These are phyloP conservation scores for Cantharis nigra DNA, from an alignment of 2,888 invertebrate genomes.

Conservation along the genomic window DNA sequence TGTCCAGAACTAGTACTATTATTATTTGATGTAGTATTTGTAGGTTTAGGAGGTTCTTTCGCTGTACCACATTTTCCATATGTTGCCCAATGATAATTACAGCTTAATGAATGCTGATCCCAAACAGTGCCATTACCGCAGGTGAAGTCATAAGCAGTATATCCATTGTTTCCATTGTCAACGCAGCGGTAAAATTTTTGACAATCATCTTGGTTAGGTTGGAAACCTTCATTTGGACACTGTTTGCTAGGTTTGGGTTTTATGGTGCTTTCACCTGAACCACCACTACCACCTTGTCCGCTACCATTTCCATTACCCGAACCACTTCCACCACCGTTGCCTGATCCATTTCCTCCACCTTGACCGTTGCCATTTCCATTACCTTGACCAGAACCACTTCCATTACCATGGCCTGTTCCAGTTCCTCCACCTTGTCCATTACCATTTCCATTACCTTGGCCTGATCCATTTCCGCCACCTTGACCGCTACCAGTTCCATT, in stretches of 20 bases:
- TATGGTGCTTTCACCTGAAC: not conserved
- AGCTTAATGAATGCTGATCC: slow-evolving; percentile 21
- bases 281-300: not conserved
- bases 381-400: not conserved
- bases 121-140: slow-evolving; percentile 62
- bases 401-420: not conserved
- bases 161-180: slow-evolving; percentile 62
- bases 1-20: not conserved
- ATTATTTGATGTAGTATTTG: not conserved
- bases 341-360: too few relatives aligned
- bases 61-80: slow-evolving; percentile 32
- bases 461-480: not conserved
- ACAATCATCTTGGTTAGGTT: slow-evolving; percentile 70
- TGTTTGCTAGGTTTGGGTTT: not conserved
- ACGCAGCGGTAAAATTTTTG: slow-evolving; percentile 80
- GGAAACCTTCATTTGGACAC: slow-evolving; percentile 54
- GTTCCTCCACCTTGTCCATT: not conserved
- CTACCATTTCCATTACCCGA: too few relatives aligned
- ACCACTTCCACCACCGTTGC: too few relatives aligned
- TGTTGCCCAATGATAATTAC: slow-evolving; percentile 27
- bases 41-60: slow-evolving; percentile 15
- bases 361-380: not conserved
- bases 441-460: not conserved
- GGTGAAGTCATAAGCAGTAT: slow-evolving; percentile 69
- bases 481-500: not conserved